phyloP scores from a whole-genome alignment of 2,888 invertebrate genomes.

The Dasypogon diadema region DNA sequence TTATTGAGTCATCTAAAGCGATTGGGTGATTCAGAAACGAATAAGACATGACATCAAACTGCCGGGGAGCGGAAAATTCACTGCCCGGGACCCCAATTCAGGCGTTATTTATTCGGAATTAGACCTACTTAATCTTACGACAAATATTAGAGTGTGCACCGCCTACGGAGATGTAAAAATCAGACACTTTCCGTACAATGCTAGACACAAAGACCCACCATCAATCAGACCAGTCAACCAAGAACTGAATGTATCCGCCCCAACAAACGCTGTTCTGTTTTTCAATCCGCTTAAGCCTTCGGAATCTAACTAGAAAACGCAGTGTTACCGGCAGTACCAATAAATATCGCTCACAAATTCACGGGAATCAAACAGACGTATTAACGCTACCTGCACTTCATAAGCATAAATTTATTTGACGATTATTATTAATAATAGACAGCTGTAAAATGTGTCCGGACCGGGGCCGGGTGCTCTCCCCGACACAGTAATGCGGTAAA shows the following conservation, averaged over 20 bases:
- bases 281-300: constrained; percentile 36
- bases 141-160: constrained; percentile 23
- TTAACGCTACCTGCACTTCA: constrained; percentile 56
- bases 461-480: neutral
- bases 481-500: neutral
- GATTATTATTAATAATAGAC: constrained; percentile 55
- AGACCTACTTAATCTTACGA: constrained; percentile 41
- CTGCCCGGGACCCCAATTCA: constrained; percentile 12
- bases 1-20: constrained; percentile 33
- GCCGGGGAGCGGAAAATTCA: constrained; percentile 3
- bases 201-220: constrained; percentile 29
- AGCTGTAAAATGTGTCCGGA: constrained; percentile 9
- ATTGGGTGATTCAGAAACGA: constrained; percentile 21
- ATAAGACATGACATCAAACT: neutral
- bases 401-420: constrained; percentile 56
- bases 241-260: constrained; percentile 25
- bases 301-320: neutral
- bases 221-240: constrained; percentile 33
- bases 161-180: constrained; percentile 25
- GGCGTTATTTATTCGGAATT: constrained; percentile 39
- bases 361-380: constrained; percentile 56
- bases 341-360: constrained; percentile 55
- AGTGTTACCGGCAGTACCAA: constrained; percentile 49
- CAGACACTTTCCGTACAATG: constrained; percentile 33
- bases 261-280: constrained; percentile 2